A percentile compares a stretch with the other conserved stretches of the same genome.
phyloP scores from a whole-genome alignment of 2,797 vertebrate genomes.

The Pampus argenteus region DNA sequence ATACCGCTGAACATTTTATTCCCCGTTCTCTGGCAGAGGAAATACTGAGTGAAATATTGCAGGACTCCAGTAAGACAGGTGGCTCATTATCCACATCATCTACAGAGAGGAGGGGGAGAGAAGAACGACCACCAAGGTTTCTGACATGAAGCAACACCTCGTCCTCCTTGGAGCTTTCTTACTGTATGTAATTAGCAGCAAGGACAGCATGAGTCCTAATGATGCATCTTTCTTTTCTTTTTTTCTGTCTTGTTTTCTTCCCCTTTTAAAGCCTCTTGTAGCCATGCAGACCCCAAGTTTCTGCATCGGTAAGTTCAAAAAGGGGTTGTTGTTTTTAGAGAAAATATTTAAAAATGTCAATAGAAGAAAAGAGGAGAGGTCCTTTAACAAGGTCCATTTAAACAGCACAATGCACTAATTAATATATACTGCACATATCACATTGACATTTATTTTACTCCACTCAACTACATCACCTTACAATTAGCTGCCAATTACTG shows the following conservation, averaged over 20 bases:
- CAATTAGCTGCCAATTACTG: background rate
- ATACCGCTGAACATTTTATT: constrained; percentile 54
- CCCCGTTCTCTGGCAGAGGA: constrained; percentile 51
- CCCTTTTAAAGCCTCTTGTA: constrained; percentile 15
- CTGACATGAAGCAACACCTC: constrained; percentile 60
- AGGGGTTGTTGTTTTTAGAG: constrained; percentile 30
- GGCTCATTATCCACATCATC: constrained; percentile 82
- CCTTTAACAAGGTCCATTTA: too few relatives aligned
- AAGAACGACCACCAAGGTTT: constrained; percentile 61
- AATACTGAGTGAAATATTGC: constrained; percentile 63
- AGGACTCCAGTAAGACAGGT: constrained; percentile 74
- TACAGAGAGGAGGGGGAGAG: constrained; percentile 51
- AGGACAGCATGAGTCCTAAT: constrained; percentile 60
- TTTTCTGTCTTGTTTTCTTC: constrained; percentile 21
- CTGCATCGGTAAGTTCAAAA: constrained; percentile 6
- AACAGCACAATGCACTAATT: too few relatives aligned
- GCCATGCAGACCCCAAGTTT: constrained; percentile 18
- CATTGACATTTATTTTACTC: background rate
- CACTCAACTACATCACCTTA: background rate
- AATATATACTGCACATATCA: background rate
- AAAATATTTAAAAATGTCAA: constrained; percentile 42
- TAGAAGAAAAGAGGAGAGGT: too few relatives aligned
- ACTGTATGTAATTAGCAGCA: constrained; percentile 66
- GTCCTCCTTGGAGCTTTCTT: constrained; percentile 68
- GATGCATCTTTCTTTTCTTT: constrained; percentile 53